Evolutionary conservation across 92 coral and sea anemone genomes (phyloP), one percentile per base, ranked within the genome.

Genomic region (Porites rus): DNA sequence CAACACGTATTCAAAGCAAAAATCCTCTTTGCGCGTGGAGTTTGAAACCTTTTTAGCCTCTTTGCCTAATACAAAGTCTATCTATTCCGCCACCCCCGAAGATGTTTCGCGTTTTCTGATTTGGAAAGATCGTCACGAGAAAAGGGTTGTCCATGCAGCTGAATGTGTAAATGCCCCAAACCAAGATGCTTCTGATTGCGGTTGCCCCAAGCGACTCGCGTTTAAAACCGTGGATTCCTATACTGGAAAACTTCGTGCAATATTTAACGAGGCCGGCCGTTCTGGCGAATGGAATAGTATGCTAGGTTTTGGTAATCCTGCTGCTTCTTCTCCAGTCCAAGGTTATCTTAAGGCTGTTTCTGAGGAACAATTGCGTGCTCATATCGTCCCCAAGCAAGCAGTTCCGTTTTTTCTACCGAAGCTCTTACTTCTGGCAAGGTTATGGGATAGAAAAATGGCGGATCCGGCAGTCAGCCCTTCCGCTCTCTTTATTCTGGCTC

Each of bases 341-440:
- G 61, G 54, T 63, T 93, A 77, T 58, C 80, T 87, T 3, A 80
- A 72, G 67, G 62, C 75, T 50, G 20, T 61, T 18, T 77, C 92
- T 65, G 91, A 67, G 77, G 93, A 90, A 60, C 93, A 93, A 72
- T 66, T 83, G 20, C 87, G 43, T 52, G 93, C 92, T 16, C 89
- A 77, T 61, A 78, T 90, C 10, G 72, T 65, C 65, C 93, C 91
- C 10, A 88, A 88, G 76, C 94, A 88, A 68, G 95, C 95, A 6
- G 77, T 21, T 65, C 91, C 86, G 53, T 74, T 88, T 9, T 80
- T 92, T 83, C 80, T 92, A 18, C 85, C 80, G 7, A 92, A 89
- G 69, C 72, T 92, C 13, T 76, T 68, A 2, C 84, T 77, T 51
- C 93, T 89, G 70, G 76, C 85, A 38, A 64, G 90, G 19, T 62